A percentile compares a stretch with the other conserved stretches of the same genome.
These are phyloP conservation scores for Chionoecetes opilio DNA, from an alignment of 1,140 invertebrate species.

Conservation along the genomic window DNA sequence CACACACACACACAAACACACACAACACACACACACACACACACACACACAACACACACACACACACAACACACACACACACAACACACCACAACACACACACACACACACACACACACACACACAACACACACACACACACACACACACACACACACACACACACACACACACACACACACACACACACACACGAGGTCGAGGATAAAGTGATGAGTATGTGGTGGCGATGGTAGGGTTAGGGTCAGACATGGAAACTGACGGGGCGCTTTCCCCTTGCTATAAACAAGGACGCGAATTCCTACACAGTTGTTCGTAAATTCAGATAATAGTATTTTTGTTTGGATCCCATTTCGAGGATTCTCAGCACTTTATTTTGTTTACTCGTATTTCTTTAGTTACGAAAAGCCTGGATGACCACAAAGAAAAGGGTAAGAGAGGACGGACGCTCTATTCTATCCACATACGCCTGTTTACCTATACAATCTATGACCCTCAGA, in stretches of 20 bases:
- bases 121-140: no score
- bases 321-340: slow-evolving; percentile 59
- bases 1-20: no score
- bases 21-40: no score
- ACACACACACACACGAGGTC: background rate
- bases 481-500: background rate
- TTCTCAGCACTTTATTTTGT: slow-evolving; percentile 51
- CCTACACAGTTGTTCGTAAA: slow-evolving; percentile 65
- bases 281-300: slow-evolving; percentile 64
- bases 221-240: background rate
- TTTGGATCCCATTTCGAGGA: slow-evolving; percentile 47
- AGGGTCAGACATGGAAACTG: background rate
- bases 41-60: no score
- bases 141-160: no score
- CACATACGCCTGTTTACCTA: background rate
- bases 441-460: background rate
- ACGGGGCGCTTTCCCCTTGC: background rate
- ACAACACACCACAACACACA: no score
- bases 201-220: background rate
- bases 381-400: background rate
- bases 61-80: no score
- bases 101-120: no score
- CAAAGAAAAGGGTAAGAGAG: background rate
- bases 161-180: no score
- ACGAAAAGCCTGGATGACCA: background rate